Conservation (phyloP, 2,113 vertebrate species). For the Mirza zaza region DNA sequence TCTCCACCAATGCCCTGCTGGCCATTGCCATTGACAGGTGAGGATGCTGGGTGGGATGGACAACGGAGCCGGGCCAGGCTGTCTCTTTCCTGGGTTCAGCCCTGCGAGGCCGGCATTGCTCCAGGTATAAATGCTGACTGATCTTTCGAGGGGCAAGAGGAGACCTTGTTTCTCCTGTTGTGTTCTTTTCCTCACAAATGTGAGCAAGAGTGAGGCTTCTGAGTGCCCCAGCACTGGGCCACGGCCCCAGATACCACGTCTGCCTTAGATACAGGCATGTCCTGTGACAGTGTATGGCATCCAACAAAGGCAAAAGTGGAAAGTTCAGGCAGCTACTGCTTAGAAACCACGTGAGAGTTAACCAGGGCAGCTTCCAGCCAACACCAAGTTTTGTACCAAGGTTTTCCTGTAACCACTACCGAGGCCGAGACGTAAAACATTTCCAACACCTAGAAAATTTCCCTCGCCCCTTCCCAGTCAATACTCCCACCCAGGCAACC, state of each 20-base stretch:
- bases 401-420: not conserved
- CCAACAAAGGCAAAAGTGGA: not conserved
- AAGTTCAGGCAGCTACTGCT: not conserved
- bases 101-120: not conserved
- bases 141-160: not conserved
- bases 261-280: not conserved
- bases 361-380: not conserved
- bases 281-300: not conserved
- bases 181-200: not conserved
- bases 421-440: not conserved
- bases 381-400: not conserved
- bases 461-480: not conserved
- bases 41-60: not conserved
- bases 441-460: not conserved
- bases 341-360: not conserved
- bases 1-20: conserved; percentile 96
- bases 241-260: not conserved
- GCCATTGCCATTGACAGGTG: conserved; percentile 97
- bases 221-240: not conserved
- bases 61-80: not conserved
- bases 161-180: not conserved
- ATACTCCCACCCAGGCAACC: not conserved
- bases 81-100: not conserved
- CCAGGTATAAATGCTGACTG: not conserved
- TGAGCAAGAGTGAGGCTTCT: not conserved